A percentile compares a stretch with the other conserved stretches of the same genome.
These are phyloP conservation scores for Drosophila bifasciata DNA, from an alignment of 1,140 invertebrate genomes.

Conservation along the genomic window DNA sequence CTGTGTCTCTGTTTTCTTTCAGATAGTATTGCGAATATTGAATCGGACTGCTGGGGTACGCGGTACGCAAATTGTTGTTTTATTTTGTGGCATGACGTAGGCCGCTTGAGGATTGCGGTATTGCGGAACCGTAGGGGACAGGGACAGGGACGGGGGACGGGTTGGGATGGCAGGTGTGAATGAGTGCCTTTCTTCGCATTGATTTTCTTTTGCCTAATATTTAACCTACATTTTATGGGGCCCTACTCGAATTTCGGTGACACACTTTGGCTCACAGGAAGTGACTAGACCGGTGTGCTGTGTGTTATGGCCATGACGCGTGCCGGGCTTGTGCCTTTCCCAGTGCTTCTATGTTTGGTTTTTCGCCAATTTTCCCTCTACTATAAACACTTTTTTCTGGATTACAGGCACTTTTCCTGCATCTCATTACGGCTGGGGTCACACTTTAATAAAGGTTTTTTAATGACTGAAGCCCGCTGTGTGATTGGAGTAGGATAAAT, in stretches of 20 bases:
- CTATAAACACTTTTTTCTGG: constrained; percentile 19
- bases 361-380: constrained; percentile 34
- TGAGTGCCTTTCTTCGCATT: constrained; percentile 55
- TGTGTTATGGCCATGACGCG: constrained; percentile 52
- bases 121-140: not conserved
- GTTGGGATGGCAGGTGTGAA: constrained; percentile 21
- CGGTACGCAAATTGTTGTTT: constrained; percentile 31
- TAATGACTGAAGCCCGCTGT: not conserved
- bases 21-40: no score
- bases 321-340: constrained; percentile 19
- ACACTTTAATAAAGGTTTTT: constrained; percentile 31
- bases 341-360: not conserved
- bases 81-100: constrained; percentile 46
- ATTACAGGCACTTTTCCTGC: constrained; percentile 55
- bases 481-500: not conserved
- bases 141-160: no score
- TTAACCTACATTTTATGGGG: constrained; percentile 63
- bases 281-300: constrained; percentile 54
- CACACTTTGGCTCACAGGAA: constrained; percentile 60
- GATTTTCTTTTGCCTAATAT: constrained; percentile 64
- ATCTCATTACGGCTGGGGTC: constrained; percentile 41
- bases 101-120: not conserved
- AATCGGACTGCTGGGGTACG: constrained; percentile 6
- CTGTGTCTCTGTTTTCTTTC: no score
- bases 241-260: constrained; percentile 51